Conservation (phyloP, 2,888 invertebrate genomes). For the Ophonus ardosiacus region DNA sequence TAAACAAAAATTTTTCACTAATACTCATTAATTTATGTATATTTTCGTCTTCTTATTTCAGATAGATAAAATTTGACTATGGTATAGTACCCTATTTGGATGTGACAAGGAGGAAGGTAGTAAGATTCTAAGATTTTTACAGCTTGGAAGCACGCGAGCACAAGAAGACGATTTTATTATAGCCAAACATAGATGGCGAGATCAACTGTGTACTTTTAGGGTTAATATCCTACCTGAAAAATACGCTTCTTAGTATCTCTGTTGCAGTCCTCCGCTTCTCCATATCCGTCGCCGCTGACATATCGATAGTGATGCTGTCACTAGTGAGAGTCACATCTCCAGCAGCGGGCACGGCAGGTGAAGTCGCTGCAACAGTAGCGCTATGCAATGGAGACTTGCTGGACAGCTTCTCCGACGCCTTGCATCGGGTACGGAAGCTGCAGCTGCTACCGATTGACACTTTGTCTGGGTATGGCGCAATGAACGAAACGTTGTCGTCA, state of each 20-base stretch:
- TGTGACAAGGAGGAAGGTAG: too few relatives aligned
- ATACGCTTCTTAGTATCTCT: slow-evolving; percentile 77
- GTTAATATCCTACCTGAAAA: slow-evolving; percentile 73
- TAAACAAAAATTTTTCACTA: too few relatives aligned
- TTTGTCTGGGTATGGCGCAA: slow-evolving; percentile 75
- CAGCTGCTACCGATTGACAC: slow-evolving; percentile 74
- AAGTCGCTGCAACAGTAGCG: slow-evolving; percentile 72
- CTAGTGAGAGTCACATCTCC: not conserved
- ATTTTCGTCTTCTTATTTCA: too few relatives aligned
- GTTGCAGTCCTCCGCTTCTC: slow-evolving; percentile 74
- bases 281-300: slow-evolving; percentile 67
- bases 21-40: too few relatives aligned
- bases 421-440: slow-evolving; percentile 72
- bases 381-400: slow-evolving; percentile 66
- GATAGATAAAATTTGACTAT: too few relatives aligned
- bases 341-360: not conserved
- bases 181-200: too few relatives aligned
- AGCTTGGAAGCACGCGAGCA: too few relatives aligned
- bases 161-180: too few relatives aligned
- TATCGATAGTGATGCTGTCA: slow-evolving; percentile 74
- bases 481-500: slow-evolving; percentile 81
- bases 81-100: too few relatives aligned
- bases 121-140: too few relatives aligned
- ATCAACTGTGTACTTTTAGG: too few relatives aligned
- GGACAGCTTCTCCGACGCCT: slow-evolving; percentile 47